Conservation (phyloP, 1,140 invertebrate species). For the Popillia japonica region DNA sequence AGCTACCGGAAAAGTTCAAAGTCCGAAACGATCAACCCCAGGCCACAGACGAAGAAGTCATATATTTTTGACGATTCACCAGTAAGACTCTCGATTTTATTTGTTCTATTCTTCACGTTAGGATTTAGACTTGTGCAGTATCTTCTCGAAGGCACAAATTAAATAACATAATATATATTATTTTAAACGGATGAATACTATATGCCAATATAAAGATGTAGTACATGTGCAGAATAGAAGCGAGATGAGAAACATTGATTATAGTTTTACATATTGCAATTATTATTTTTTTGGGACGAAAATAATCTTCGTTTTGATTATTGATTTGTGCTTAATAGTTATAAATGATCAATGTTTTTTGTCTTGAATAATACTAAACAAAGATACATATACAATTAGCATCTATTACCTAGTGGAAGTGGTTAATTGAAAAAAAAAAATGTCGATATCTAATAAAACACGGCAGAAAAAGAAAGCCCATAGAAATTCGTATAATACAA, state of each 20-base stretch:
- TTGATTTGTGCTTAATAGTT: background rate
- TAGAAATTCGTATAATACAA: conserved; percentile 38
- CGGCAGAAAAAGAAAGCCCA: conserved; percentile 23
- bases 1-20: conserved; percentile 69
- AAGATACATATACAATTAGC: conserved; percentile 4
- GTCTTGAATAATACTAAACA: conserved; percentile 5
- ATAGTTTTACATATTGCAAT: background rate
- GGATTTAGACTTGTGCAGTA: conserved; percentile 43
- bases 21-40: conserved; percentile 62
- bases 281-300: background rate
- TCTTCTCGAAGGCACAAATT: background rate
- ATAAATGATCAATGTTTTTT: background rate
- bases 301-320: background rate
- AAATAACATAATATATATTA: background rate
- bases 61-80: conserved; percentile 61
- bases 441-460: conserved; percentile 27
- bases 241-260: conserved; percentile 2
- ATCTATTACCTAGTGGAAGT: background rate
- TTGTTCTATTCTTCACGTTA: conserved; percentile 48
- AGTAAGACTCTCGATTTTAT: conserved; percentile 49
- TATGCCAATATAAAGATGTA: conserved; percentile 2
- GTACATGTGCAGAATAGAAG: background rate
- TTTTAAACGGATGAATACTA: background rate
- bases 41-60: conserved; percentile 60
- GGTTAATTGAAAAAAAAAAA: background rate